These are phyloP conservation scores for Cantharis flavilabris DNA, from an alignment of 2,888 invertebrate species.

Conservation along the genomic window DNA sequence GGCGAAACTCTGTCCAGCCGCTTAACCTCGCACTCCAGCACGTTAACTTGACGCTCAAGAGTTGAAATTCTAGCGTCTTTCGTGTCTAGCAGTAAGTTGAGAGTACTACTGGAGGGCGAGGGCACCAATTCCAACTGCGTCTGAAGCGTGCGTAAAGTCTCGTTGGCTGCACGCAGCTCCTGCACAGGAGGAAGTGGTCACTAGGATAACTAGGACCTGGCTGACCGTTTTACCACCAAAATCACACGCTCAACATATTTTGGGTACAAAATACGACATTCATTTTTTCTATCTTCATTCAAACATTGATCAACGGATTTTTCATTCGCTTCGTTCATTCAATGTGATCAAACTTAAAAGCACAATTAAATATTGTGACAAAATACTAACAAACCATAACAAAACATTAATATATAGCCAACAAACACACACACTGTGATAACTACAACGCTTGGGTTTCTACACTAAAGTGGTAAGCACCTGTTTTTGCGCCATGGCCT, in stretches of 20 bases:
- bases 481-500: slow-evolving; percentile 96
- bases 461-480: slow-evolving; percentile 59
- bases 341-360: background rate
- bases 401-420: background rate
- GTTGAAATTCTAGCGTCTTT: slow-evolving; percentile 87
- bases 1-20: slow-evolving; percentile 52
- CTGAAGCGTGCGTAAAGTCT: slow-evolving; percentile 82
- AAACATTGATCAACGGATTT: background rate
- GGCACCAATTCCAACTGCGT: slow-evolving; percentile 76
- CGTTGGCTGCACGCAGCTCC: slow-evolving; percentile 84
- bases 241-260: slow-evolving; percentile 28
- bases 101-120: slow-evolving; percentile 68
- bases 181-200: slow-evolving; percentile 54
- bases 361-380: background rate
- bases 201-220: slow-evolving; percentile 23
- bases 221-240: slow-evolving; percentile 38
- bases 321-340: background rate
- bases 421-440: slow-evolving; percentile 16
- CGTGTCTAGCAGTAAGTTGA: slow-evolving; percentile 80
- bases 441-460: slow-evolving; percentile 19
- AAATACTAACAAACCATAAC: background rate
- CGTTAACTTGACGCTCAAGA: slow-evolving; percentile 81
- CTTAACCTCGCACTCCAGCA: slow-evolving; percentile 78
- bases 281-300: background rate
- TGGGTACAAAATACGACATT: slow-evolving; percentile 1